phyloP scores from a whole-genome alignment of 1,140 invertebrate genomes.

The Drosophila teissieri region DNA sequence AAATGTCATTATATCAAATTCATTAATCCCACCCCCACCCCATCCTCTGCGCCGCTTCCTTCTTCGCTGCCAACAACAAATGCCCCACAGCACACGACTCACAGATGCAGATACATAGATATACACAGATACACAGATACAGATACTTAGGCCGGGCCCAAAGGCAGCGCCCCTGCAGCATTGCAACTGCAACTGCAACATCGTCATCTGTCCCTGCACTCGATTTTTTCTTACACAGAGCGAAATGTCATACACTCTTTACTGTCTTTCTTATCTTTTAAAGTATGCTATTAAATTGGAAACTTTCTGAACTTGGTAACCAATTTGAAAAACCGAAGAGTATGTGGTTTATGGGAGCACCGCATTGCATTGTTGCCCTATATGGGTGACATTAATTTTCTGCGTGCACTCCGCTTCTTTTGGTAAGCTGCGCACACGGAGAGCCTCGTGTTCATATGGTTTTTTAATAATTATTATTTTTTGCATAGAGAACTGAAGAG shows the following conservation, averaged over 20 bases:
- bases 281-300: background rate
- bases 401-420: conserved; percentile 10
- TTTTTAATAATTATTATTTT: conserved; percentile 82
- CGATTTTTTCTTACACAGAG: conserved; percentile 54
- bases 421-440: conserved; percentile 48
- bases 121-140: conserved; percentile 30
- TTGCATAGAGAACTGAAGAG: conserved; percentile 70
- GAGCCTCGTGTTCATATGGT: conserved; percentile 55
- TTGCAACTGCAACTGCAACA: conserved; percentile 60
- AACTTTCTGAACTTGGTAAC: too few relatives aligned
- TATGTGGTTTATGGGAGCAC: too few relatives aligned
- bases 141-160: conserved; percentile 55
- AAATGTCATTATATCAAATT: conserved; percentile 84
- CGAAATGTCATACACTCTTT: background rate
- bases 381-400: background rate
- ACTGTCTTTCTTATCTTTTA: background rate
- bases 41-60: background rate
- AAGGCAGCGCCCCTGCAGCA: conserved; percentile 65
- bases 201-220: conserved; percentile 73
- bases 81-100: conserved; percentile 46
- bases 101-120: conserved; percentile 29
- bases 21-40: conserved; percentile 68
- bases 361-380: background rate
- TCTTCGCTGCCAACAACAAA: conserved; percentile 7
- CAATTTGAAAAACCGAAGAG: too few relatives aligned